These are phyloP conservation scores for Maconellicoccus hirsutus DNA, from an alignment of 1,140 invertebrate species.

Conservation along the genomic window DNA sequence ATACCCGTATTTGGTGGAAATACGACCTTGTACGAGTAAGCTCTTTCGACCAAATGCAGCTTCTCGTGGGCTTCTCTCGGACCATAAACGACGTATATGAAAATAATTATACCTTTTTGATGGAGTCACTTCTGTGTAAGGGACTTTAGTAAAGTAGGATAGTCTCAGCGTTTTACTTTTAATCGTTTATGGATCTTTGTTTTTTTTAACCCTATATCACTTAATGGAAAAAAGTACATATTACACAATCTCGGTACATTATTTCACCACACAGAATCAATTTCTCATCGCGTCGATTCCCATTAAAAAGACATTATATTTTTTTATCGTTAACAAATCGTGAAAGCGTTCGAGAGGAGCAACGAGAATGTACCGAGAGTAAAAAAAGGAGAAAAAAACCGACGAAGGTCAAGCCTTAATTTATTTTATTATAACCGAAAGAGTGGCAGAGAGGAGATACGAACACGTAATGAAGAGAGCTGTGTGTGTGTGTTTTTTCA, in stretches of 20 bases:
- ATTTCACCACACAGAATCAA: too few relatives aligned
- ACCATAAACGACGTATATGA: too few relatives aligned
- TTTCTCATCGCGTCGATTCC: too few relatives aligned
- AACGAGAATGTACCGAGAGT: neutral
- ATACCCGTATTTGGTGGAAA: neutral
- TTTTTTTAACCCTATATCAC: too few relatives aligned
- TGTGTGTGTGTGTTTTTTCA: constrained; percentile 4
- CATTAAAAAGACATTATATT: neutral
- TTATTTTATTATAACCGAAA: constrained; percentile 20
- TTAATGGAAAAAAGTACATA: too few relatives aligned
- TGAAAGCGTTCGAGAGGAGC: constrained; percentile 13
- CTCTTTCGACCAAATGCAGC: neutral
- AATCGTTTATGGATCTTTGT: too few relatives aligned
- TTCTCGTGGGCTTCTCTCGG: too few relatives aligned
- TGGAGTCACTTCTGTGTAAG: too few relatives aligned
- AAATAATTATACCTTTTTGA: too few relatives aligned
- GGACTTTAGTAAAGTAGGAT: too few relatives aligned
- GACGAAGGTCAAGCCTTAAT: constrained; percentile 20
- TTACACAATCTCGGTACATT: too few relatives aligned
- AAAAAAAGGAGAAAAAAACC: neutral
- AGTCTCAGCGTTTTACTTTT: too few relatives aligned
- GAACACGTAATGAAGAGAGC: constrained; percentile 19
- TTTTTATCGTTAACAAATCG: constrained; percentile 1
- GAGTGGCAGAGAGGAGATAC: neutral
- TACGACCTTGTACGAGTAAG: neutral